Conservation (phyloP, 2,113 vertebrate genomes). For the Pelecanus crispus region DNA sequence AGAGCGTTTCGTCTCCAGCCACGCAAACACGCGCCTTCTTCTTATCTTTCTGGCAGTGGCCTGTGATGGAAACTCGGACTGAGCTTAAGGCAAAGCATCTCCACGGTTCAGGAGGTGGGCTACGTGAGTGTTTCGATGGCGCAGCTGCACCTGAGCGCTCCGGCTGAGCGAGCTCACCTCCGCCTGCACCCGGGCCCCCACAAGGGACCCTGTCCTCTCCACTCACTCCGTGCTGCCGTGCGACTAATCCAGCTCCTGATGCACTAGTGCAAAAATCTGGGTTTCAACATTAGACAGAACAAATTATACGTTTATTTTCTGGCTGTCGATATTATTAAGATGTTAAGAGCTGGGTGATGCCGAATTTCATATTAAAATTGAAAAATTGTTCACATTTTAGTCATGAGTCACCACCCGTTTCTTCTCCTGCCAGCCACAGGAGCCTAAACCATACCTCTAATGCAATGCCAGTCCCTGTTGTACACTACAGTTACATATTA, state of each 20-base stretch:
- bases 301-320: not conserved
- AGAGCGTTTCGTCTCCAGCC: not conserved
- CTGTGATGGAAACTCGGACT: not conserved
- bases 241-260: not conserved
- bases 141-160: fast-evolving
- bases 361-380: not conserved
- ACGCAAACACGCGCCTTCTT: fast-evolving
- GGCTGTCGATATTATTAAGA: not conserved
- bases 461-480: not conserved
- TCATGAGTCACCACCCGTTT: not conserved
- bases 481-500: not conserved
- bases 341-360: not conserved
- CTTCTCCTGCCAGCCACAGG: not conserved
- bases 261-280: not conserved
- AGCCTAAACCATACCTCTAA: not conserved
- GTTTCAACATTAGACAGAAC: not conserved
- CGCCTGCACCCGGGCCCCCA: fast-evolving
- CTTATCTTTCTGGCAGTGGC: not conserved
- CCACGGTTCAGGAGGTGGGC: not conserved
- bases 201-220: not conserved
- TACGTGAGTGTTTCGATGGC: fast-evolving
- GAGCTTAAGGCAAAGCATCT: not conserved
- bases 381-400: not conserved
- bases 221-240: fast-evolving
- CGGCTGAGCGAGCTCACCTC: not conserved